Conservation (phyloP, 2,797 vertebrate genomes). For the Darevskia nairensis region DNA sequence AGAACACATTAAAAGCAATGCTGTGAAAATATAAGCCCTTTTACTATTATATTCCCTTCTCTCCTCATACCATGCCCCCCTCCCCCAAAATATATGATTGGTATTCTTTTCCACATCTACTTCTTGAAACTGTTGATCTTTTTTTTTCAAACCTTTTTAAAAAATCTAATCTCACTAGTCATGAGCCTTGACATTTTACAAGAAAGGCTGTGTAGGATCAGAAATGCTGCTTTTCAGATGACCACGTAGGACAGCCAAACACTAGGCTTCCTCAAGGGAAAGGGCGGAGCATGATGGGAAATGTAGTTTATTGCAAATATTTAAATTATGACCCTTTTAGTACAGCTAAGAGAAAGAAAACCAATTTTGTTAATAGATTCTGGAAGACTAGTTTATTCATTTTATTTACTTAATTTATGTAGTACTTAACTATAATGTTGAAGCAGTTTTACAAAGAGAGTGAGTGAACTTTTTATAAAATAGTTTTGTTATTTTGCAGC, state of each 20-base stretch:
- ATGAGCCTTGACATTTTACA: background rate
- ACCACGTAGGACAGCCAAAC: background rate
- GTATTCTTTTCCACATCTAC: background rate
- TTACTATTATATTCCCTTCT: background rate
- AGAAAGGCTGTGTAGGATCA: background rate
- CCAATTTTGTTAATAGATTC: background rate
- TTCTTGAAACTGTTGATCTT: background rate
- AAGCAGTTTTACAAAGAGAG: too few species aligned
- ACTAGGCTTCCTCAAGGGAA: background rate
- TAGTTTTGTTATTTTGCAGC: background rate
- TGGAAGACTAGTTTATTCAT: background rate
- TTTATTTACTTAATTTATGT: too few species aligned
- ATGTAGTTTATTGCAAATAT: background rate
- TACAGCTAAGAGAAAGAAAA: background rate
- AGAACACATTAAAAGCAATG: background rate
- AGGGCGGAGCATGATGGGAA: background rate
- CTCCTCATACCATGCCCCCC: too few species aligned
- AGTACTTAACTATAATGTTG: too few species aligned
- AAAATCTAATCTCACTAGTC: background rate
- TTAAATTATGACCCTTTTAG: background rate
- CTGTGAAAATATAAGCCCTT: background rate
- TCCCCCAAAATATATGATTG: too few species aligned
- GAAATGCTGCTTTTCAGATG: background rate
- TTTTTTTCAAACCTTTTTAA: background rate
- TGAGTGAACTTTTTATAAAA: too few species aligned